Evolutionary conservation across 2,113 vertebrate genomes (phyloP), one percentile per base, ranked within the genome.

Genomic region (Ochotona princeps): DNA sequence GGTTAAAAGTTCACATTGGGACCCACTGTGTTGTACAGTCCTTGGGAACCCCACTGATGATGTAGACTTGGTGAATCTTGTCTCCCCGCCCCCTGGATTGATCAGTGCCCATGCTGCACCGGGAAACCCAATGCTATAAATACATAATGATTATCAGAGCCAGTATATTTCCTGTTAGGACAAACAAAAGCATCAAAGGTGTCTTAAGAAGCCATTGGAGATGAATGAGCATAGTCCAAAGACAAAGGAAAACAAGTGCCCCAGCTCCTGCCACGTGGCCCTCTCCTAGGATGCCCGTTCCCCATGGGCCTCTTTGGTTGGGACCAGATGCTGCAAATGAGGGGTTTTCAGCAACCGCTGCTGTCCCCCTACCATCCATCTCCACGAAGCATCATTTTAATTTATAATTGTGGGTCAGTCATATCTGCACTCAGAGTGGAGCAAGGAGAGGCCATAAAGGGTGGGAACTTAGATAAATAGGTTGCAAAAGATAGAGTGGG

Each of bases 351-450:
- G 49, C 57, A 79, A 67, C 60, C 73, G 13, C 54, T 4, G 8
- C 30, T 83, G 69, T 70, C 54, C 92, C 89, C 70, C 44, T 15
- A 26, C 95, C 26, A 79, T 61, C 65, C 63, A 63, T 25, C 81
- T 82, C 84, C 60, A 67, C 1, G 65, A 57, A 51, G 18, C 67
- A 38, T 84, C 79, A 73, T 90, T 94, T 94, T 78, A 76, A 95
- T 94, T 94, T 92, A 67, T 90, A 93, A 94, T 86, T 96, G 91
- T 90, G 89, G 93, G 61, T 88, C 20, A 94, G 38, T 83, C 83
- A 51, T 79, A 87, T 87, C 51, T 94, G 78, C 79, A 79, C 73
- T 67, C 23, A 51, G 61, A 72, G 73, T 60, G 15, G 35, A 51
- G 2, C 51, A 73, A 51, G 83, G 73, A 78, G 65, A 38, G 83